These are phyloP conservation scores for Gobio gobio DNA, from an alignment of 2,113 vertebrate species.

Conservation along the genomic window DNA sequence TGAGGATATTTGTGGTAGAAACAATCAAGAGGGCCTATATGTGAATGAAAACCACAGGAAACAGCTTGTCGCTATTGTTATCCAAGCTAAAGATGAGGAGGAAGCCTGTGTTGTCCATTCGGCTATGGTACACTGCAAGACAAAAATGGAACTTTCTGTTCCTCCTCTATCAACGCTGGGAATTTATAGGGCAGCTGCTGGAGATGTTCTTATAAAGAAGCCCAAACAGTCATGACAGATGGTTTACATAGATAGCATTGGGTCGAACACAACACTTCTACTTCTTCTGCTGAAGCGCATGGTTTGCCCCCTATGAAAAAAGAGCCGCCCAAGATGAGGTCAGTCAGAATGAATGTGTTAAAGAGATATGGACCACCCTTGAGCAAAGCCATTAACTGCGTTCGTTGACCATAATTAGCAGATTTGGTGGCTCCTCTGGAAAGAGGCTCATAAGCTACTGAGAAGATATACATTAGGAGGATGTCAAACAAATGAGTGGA, in stretches of 20 bases:
- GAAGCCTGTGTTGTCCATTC: conserved; percentile 61
- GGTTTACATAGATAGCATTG: conserved; percentile 69
- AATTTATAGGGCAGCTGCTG: conserved; percentile 80
- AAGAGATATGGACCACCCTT: conserved; percentile 45
- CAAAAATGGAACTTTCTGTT: conserved; percentile 78
- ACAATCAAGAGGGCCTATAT: background rate
- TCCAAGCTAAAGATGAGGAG: conserved; percentile 1
- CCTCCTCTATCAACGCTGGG: conserved; percentile 72
- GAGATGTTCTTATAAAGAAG: conserved; percentile 80
- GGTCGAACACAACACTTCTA: conserved; percentile 69
- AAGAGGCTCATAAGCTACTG: background rate
- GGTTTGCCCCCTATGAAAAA: conserved; percentile 37
- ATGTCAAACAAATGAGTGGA: background rate
- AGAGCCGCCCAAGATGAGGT: conserved; percentile 46
- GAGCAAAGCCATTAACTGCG: conserved; percentile 18
- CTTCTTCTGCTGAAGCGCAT: conserved; percentile 65
- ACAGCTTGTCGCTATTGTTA: background rate
- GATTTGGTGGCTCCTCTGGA: background rate
- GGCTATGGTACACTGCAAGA: conserved; percentile 75
- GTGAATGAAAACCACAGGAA: background rate
- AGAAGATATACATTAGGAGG: conserved; percentile 18
- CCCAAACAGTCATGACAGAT: conserved; percentile 79
- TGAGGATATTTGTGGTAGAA: conserved; percentile 14
- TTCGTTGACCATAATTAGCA: conserved; percentile 35
- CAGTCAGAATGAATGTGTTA: conserved; percentile 43